Evolutionary conservation across 2,113 vertebrate genomes (phyloP).

Genomic region (Pituophis catenifer): DNA sequence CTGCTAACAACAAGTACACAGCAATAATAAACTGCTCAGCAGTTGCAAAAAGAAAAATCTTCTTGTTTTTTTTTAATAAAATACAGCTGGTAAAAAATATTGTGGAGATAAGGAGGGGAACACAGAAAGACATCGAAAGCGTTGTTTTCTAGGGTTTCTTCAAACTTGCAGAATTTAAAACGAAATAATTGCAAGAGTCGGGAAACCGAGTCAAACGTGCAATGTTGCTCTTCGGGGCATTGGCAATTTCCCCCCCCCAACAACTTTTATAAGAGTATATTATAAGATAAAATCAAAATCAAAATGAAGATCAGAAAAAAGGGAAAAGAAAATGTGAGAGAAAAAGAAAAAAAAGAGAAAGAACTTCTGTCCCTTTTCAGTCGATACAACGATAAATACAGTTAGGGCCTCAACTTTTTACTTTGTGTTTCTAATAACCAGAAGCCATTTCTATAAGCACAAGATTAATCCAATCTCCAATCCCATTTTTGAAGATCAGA

Average conservation of each 20-base stretch:
- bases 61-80: neutral
- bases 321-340: no score
- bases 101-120: neutral
- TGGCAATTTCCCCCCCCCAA: neutral
- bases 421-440: neutral
- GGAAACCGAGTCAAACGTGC: neutral
- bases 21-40: neutral
- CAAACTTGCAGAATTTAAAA: neutral
- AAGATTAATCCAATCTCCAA: neutral
- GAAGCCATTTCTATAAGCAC: neutral
- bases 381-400: neutral
- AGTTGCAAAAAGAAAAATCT: neutral
- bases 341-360: accelerated
- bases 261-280: neutral
- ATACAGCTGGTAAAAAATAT: neutral
- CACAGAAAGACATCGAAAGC: neutral
- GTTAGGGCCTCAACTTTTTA: neutral
- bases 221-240: neutral
- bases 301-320: neutral
- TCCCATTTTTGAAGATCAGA: neutral
- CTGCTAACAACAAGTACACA: neutral
- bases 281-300: neutral
- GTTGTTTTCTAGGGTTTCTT: neutral
- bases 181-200: neutral
- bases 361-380: neutral